Evolutionary conservation across 2,113 vertebrate species (phyloP), one percentile per base, ranked within the genome.

Genomic region (Colius striatus): DNA sequence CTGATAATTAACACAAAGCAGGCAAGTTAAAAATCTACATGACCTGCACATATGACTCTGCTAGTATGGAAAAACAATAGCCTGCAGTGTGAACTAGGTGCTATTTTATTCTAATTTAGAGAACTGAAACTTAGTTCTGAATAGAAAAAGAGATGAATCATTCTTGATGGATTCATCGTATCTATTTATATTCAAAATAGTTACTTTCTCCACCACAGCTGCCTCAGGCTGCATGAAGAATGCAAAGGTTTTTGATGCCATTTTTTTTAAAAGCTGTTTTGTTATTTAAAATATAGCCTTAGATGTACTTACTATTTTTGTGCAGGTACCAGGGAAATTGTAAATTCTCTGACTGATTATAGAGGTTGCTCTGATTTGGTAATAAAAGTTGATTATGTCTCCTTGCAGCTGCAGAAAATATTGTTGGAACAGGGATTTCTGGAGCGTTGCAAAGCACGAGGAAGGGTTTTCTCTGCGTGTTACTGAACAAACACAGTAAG

Each of bases 141-240:
- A 63, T 53, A 75, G 92, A 86, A 84, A 68, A 80, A 91, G 11
- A 27, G 30, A 74, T 94, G 95, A 95, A 96, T 97, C 58, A 79
- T 34, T 94, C 73, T 60, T 95, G 94, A 97, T 91, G 92, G 93
- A 84, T 90, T 94, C 71, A 84, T 86, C n/a, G 41, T 30, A 79
- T 87, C 89, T 61, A 14, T 87, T 97, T 93, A 19, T 85, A 55
- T 80, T 93, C 66, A 54, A 76, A 95, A 50, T 26, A 32, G 77
- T 93, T 30, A 6, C 60, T 75, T 38, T 71, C 62, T 82, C 79
- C 58, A 84, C 61, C 30, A 3, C 27, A 50, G 55, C 74, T 50
- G 78, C 92, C 72, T 92, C 38, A 1, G 51, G 70, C 79, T 76
- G 61, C 34, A 36, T 41, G 48, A 91, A 83, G 79, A 84, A 84